A percentile compares a stretch with the other conserved stretches of the same genome.
These are phyloP conservation scores for Schizopygopsis pylzovi DNA, from an alignment of 2,797 vertebrate genomes.

Conservation along the genomic window DNA sequence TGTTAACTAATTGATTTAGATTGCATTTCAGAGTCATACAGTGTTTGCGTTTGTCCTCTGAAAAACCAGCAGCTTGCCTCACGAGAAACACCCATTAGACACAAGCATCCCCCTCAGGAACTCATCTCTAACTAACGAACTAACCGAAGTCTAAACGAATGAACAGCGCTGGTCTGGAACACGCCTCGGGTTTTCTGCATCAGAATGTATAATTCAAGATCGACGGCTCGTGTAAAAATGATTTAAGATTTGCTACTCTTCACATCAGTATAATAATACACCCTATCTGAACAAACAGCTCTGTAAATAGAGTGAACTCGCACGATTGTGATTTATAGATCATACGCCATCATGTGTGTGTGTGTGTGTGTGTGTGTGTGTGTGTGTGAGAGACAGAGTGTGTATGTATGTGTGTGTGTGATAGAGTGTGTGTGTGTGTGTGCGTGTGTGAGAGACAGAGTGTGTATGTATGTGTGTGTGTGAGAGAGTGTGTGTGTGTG, in stretches of 20 bases:
- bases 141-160: not conserved
- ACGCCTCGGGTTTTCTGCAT: not conserved
- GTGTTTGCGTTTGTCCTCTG: too few relatives aligned
- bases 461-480: too few relatives aligned
- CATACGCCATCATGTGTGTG: not conserved
- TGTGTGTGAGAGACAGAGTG: too few relatives aligned
- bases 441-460: too few relatives aligned
- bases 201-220: constrained; percentile 40
- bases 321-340: not conserved
- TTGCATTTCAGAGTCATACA: not conserved
- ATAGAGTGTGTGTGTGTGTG: too few relatives aligned
- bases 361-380: too few relatives aligned
- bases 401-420: too few relatives aligned
- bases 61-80: not conserved
- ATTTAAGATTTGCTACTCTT: constrained; percentile 15
- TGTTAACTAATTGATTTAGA: too few relatives aligned
- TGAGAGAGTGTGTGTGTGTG: too few relatives aligned
- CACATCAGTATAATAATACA: not conserved
- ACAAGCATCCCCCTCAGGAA: not conserved
- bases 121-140: not conserved
- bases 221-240: constrained; percentile 13
- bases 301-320: not conserved
- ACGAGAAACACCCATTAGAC: not conserved
- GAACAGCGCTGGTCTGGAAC: not conserved
- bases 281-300: not conserved